Base-by-base conservation (phyloP, 2,888 invertebrate species). In the Vanessa cardui region DNA sequence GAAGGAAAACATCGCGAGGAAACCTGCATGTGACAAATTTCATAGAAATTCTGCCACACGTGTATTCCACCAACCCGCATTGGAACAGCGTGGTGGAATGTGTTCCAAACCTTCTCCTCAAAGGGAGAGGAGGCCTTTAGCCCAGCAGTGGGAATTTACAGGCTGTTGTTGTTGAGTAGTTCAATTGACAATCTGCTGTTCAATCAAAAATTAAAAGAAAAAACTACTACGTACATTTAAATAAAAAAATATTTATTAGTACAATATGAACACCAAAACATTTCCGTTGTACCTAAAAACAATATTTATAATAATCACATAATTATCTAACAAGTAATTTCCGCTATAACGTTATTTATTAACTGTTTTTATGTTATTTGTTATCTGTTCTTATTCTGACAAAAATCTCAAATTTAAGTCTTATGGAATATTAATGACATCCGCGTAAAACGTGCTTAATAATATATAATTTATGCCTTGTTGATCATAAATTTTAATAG, bases 371-470 rank as follows among this genome's bases (percentile, higher is more conserved):
- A 50, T 21, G 21, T 12, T 49, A 49, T 49, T 3, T 8, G 52
- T 52, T 52, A 52, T 54, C 54, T 54, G 26, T 54, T 16, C 31
- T 54, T n/a, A 54, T 54, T 49, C n/a, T 16, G 21, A 65, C 44
- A 59, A 58, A 64, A 64, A 39, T n/a, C 6, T 26, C 20, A 44
- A 39, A 6, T 49, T 56, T 64, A 69, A 62, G 39, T 54, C 45
- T 46, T 60, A 64, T 33, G 18, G 50, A 50, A 60, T 61, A 60
- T 64, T 68, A 64, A 64, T 46, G 50, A 62, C 18, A 62, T 69
- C 69, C 69, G 65, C 60, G 31, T 60, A 60, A 52, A 21, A 54
- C 54, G n/a, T 16, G 54, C 31, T 31, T n/a, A 54, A 54, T 45
- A 15, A 50, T 50, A 50, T 20, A 20, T 62, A 46, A 58, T 58